Evolutionary conservation across 2,113 vertebrate genomes (phyloP), one percentile per base, ranked within the genome.

Genomic region (Hymenochirus boettgeri): DNA sequence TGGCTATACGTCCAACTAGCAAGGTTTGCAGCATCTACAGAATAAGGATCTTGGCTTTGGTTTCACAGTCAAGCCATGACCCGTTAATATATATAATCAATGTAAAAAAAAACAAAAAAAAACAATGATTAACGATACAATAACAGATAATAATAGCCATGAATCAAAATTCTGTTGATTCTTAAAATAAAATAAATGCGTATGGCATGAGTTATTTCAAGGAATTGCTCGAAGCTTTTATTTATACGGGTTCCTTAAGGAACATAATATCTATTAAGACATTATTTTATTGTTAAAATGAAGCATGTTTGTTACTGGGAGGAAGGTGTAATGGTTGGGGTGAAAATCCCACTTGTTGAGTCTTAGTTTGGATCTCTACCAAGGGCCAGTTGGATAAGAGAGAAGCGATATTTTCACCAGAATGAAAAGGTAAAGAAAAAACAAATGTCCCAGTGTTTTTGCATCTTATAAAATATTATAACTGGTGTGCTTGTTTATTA

Each of bases 71-170:
- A 3, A 15, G 7, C 39, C 13, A 1, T 42, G 17, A 7, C 13
- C 39, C 3, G 26, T 19, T 22, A 27, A 13, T 57, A 22, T 37
- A 57, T 57, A 29, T 35, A 27, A 37, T 35, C 29, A 57, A 35
- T 57, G 22, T 13, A 57, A n/a, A 15, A 42, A 39, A n/a, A 56
- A 57, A n/a, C n/a, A n/a, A n/a, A 56, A 57, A 57, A 57, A 21
- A 27, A 21, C 54, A 22, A 37, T 57, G 54, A 57, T 57, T 8
- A 35, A 57, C 37, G 21, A 22, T 57, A 22, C 37, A 11, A 57
- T 57, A 35, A 11, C 18, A 22, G 8, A 19, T 13, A 57, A 21
- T 57, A 35, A 57, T 22, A 57, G 54, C 31, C 27, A 57, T 57
- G 54, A 35, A 57, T 57, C 54, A 57, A 33, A 57, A 35, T 22